phyloP scores from a whole-genome alignment of 2,113 vertebrate genomes.

The Eurypyga helias region DNA sequence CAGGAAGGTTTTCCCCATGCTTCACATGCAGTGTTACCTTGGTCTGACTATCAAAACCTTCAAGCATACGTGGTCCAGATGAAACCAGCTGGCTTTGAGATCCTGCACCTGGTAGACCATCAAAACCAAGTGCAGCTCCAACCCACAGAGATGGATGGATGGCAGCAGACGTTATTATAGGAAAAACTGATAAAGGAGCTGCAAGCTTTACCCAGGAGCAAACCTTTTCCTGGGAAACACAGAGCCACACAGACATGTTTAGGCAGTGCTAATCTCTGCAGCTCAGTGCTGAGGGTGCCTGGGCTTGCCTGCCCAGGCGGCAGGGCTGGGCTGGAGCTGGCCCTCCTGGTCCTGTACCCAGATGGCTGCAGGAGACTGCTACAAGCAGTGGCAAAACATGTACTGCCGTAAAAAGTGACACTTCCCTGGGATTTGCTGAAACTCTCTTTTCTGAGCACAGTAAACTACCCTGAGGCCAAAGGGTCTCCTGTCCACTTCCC shows the following conservation, averaged over 20 bases:
- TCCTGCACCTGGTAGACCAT: not conserved
- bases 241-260: not conserved
- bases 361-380: not conserved
- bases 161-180: not conserved
- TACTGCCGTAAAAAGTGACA: not conserved
- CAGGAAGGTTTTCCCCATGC: not conserved
- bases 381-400: not conserved
- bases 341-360: not conserved
- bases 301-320: not conserved
- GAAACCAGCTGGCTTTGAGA: not conserved
- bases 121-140: not conserved
- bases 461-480: not conserved
- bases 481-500: not conserved
- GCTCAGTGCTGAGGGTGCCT: not conserved
- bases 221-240: not conserved
- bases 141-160: not conserved
- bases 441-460: not conserved
- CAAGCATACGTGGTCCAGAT: too few relatives aligned
- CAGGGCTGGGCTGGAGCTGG: not conserved
- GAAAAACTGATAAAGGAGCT: not conserved
- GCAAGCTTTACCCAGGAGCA: not conserved
- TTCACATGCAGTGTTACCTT: accelerated
- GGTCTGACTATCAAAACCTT: not conserved
- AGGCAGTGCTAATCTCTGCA: not conserved
- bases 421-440: not conserved